Evolutionary conservation across 1,140 invertebrate genomes (phyloP).

Genomic region (Cydia fagiglandana): DNA sequence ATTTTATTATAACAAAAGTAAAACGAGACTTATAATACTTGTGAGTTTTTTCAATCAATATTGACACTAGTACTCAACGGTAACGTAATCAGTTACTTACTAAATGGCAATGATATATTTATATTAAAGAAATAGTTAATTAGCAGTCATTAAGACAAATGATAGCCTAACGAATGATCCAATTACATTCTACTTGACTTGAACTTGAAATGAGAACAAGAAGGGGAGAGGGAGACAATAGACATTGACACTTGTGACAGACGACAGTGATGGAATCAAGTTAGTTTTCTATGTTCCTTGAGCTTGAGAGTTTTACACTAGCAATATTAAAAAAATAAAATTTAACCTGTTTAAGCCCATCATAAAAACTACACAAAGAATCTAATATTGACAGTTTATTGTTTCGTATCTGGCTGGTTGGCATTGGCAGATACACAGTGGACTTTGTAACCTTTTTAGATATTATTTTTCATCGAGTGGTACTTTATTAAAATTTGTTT

Average conservation of each 20-base stretch:
- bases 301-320: background rate
- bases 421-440: slow-evolving; percentile 28
- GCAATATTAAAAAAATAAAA: background rate
- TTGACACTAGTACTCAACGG: background rate
- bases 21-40: background rate
- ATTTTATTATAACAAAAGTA: slow-evolving; percentile 43
- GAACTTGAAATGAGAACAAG: background rate
- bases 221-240: background rate
- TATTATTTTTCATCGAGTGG: slow-evolving; percentile 19
- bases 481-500: slow-evolving; percentile 44
- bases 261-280: background rate
- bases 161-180: background rate
- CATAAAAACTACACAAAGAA: background rate
- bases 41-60: background rate
- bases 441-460: slow-evolving; percentile 67
- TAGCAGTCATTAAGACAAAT: background rate
- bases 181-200: background rate
- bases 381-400: slow-evolving; percentile 5
- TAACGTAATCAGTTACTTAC: too few species aligned
- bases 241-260: background rate
- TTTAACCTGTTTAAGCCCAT: background rate
- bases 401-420: slow-evolving; percentile 17
- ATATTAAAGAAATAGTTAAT: background rate
- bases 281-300: background rate
- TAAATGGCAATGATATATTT: background rate